Conservation (phyloP, 2,113 vertebrate species). For the Fulmarus glacialis region DNA sequence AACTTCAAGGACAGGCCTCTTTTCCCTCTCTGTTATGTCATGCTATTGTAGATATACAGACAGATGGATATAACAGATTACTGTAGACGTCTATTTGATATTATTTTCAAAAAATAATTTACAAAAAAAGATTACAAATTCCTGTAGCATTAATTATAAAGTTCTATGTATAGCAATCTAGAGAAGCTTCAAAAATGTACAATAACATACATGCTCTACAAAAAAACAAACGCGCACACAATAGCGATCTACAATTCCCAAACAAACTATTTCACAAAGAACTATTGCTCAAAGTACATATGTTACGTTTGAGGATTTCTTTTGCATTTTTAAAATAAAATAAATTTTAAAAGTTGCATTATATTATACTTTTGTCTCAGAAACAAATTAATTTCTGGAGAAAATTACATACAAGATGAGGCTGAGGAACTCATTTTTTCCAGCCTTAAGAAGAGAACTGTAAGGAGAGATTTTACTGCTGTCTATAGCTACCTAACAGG, state of each 20-base stretch:
- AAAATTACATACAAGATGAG: background rate
- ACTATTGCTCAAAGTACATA: background rate
- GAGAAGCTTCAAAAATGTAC: background rate
- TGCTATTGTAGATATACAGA: background rate
- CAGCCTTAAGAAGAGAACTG: background rate
- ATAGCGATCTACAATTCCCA: accelerated
- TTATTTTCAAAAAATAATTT: background rate
- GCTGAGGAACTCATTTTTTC: background rate
- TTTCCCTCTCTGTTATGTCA: background rate
- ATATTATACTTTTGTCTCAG: background rate
- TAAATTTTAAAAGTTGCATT: background rate
- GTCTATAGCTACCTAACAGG: background rate
- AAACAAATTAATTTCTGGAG: background rate
- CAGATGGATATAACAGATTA: background rate
- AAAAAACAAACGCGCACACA: background rate
- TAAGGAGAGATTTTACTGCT: background rate
- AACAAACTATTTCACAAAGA: background rate
- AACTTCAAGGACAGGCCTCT: background rate
- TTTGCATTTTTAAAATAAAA: background rate
- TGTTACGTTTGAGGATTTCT: background rate
- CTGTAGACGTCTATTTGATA: background rate
- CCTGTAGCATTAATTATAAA: background rate
- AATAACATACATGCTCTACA: background rate
- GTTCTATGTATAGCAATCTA: background rate
- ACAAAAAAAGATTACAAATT: background rate